phyloP scores from a whole-genome alignment of 2,797 vertebrate species.

The Hypotaenidia philippensis region DNA sequence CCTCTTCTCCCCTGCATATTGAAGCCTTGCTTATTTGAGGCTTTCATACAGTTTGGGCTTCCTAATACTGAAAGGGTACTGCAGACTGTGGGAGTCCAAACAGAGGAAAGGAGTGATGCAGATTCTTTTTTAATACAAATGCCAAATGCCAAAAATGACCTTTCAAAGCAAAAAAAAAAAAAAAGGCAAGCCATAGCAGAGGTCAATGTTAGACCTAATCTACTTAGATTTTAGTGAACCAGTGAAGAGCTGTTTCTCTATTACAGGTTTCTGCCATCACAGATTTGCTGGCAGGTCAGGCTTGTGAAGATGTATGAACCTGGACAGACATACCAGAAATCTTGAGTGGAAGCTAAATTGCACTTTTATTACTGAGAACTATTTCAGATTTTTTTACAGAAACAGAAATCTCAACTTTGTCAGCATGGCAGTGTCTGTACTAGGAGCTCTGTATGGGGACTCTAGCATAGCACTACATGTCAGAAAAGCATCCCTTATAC shows the following conservation, averaged over 20 bases:
- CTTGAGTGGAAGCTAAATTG: conserved; percentile 9
- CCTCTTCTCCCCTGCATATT: neutral
- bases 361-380: neutral
- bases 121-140: neutral
- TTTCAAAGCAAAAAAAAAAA: neutral
- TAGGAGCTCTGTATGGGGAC: neutral
- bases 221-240: neutral
- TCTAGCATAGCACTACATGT: neutral
- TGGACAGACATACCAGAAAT: conserved; percentile 28
- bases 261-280: neutral
- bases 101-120: neutral
- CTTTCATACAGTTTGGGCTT: neutral
- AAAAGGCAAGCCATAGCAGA: neutral
- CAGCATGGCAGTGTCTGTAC: neutral
- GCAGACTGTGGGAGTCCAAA: neutral
- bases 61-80: neutral
- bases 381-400: neutral
- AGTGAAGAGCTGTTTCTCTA: neutral
- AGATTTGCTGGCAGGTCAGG: conserved; percentile 27
- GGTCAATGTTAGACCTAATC: neutral
- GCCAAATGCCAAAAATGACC: neutral
- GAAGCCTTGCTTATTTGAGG: neutral
- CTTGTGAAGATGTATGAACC: neutral
- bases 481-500: neutral
- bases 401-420: neutral